Percentiles rank a stretch among this genome's conserved stretches.
These are phyloP conservation scores for Cephus cinctus DNA, from an alignment of 1,140 invertebrate species.

Conservation along the genomic window DNA sequence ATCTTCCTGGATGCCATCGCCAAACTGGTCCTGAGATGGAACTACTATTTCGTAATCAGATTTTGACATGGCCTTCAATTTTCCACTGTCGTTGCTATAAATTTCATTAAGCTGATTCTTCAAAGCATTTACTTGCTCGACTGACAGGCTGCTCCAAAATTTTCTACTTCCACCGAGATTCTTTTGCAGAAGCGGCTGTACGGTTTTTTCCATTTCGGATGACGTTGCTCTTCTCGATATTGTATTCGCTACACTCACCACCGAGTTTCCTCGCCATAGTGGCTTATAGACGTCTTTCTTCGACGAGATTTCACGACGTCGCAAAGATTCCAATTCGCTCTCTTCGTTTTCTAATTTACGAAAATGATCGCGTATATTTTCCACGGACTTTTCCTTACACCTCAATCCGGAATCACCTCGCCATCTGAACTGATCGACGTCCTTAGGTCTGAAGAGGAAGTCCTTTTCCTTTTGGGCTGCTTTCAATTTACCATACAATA, in stretches of 20 bases:
- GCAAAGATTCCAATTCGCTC: slow-evolving; percentile 48
- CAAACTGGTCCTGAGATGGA: slow-evolving; percentile 42
- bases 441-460: slow-evolving; percentile 76
- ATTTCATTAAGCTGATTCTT: slow-evolving; percentile 82
- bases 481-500: slow-evolving; percentile 76
- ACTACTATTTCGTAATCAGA: slow-evolving; percentile 64
- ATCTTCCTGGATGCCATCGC: slow-evolving; percentile 26
- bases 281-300: slow-evolving; percentile 75
- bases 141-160: slow-evolving; percentile 80
- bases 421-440: slow-evolving; percentile 71
- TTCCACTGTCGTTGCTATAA: slow-evolving; percentile 63
- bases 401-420: slow-evolving; percentile 73
- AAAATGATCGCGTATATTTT: slow-evolving; percentile 77
- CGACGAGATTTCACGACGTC: slow-evolving; percentile 50
- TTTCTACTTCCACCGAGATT: slow-evolving; percentile 68
- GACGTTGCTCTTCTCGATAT: slow-evolving; percentile 57
- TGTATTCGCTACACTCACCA: slow-evolving; percentile 71
- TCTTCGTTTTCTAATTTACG: slow-evolving; percentile 58
- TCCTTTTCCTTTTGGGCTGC: slow-evolving; percentile 79
- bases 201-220: slow-evolving; percentile 18
- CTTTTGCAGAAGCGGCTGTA: slow-evolving; percentile 43
- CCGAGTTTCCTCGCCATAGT: slow-evolving; percentile 79
- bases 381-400: slow-evolving; percentile 83
- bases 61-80: slow-evolving; percentile 38
- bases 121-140: slow-evolving; percentile 79